These are phyloP conservation scores for Heteropelma amictum DNA, from an alignment of 2,888 invertebrate species.

Conservation along the genomic window DNA sequence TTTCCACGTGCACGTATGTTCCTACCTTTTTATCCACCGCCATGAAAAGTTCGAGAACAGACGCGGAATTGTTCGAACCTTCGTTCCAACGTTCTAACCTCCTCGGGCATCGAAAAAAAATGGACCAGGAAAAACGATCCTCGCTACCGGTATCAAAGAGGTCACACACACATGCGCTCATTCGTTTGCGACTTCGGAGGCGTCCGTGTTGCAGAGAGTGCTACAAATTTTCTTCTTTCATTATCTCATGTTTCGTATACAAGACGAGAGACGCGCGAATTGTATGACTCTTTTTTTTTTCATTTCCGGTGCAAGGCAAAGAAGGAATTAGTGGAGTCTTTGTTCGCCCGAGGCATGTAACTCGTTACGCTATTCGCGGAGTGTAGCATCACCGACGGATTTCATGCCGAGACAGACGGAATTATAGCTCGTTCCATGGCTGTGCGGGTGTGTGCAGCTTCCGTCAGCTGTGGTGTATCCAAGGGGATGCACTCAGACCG, in stretches of 20 bases:
- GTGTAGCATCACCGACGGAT: constrained; percentile 35
- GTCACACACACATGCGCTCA: not conserved
- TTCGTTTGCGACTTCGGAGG: not conserved
- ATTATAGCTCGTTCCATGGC: constrained; percentile 25
- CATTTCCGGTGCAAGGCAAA: no score
- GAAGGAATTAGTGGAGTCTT: constrained; percentile 20
- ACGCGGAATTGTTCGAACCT: no score
- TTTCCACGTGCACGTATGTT: no score
- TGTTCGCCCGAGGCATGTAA: constrained; percentile 47
- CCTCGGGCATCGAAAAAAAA: no score
- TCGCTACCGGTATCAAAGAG: not conserved
- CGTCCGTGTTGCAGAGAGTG: not conserved
- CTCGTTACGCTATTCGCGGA: constrained; percentile 60
- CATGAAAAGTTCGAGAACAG: no score
- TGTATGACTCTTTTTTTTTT: constrained; percentile 26
- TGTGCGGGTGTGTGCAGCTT: constrained; percentile 16
- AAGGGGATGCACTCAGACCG: constrained; percentile 66
- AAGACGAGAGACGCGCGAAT: not conserved
- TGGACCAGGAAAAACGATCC: constrained; percentile 6
- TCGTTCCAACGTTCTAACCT: no score
- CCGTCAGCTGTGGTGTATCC: constrained; percentile 55
- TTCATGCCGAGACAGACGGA: constrained; percentile 27
- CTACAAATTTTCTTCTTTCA: constrained; percentile 31
- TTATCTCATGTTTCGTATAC: constrained; percentile 16
- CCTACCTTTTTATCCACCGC: no score